Evolutionary conservation across 2,888 invertebrate genomes (phyloP).

Genomic region (Carabus problematicus): DNA sequence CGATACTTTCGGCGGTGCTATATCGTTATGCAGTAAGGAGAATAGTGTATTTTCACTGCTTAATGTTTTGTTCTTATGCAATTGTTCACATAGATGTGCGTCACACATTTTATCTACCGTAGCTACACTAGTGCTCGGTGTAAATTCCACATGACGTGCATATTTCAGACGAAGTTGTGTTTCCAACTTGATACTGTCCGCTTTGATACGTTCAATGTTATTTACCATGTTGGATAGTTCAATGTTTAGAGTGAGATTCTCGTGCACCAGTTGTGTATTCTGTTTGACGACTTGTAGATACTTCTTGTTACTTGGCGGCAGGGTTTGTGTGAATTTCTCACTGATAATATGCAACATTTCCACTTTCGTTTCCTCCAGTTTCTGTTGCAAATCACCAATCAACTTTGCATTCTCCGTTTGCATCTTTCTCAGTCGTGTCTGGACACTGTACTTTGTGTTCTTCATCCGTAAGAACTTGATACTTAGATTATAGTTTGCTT

Average conservation of each 20-base stretch:
- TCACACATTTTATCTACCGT: conserved; percentile 29
- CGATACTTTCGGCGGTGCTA: not conserved
- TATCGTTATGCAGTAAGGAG: too few species aligned
- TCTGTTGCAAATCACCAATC: conserved; percentile 51
- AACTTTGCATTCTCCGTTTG: conserved; percentile 54
- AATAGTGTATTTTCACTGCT: too few species aligned
- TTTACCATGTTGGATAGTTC: conserved; percentile 48
- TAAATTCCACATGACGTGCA: conserved; percentile 8
- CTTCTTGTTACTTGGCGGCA: conserved; percentile 57
- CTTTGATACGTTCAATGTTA: conserved; percentile 37
- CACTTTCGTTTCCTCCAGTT: conserved; percentile 52
- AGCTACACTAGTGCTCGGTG: conserved; percentile 9
- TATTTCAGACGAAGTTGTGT: conserved; percentile 29
- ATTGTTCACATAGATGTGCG: conserved; percentile 3
- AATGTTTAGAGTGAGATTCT: conserved; percentile 56
- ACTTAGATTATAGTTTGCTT: conserved; percentile 59
- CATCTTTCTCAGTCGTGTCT: conserved; percentile 52
- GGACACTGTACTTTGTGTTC: conserved; percentile 56
- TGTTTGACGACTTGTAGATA: conserved; percentile 57
- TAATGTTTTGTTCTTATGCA: too few species aligned
- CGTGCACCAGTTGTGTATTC: conserved; percentile 57
- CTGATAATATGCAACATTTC: conserved; percentile 53
- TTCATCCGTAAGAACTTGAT: conserved; percentile 59
- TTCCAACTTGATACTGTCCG: conserved; percentile 28
- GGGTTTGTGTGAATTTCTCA: conserved; percentile 51